Evolutionary conservation across 2,113 vertebrate genomes (phyloP), one percentile per base, ranked within the genome.

Genomic region (Corydoras maculifer): DNA sequence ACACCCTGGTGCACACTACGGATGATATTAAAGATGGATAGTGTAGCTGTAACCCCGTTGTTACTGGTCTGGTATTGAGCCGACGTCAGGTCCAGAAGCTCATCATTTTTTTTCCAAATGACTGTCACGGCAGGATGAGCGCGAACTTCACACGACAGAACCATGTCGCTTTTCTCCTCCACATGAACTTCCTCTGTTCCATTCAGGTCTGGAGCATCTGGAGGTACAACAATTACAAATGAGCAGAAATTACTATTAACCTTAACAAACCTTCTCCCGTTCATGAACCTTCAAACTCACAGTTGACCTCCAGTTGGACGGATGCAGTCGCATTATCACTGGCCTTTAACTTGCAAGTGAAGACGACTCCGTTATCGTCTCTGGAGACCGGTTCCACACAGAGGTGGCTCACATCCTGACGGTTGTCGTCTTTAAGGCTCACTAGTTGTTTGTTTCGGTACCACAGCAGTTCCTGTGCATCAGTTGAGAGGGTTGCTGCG

Each of bases 291-390:
- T 69, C 31, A 10, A 70, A 87, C 90, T 88, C 65, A 91, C 90
- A 89, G 62, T 64, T 83, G 80, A 91, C 87, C 5, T 87, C 63
- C 35, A 91, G 82, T 10, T 85, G 81, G 55, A 89, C 77, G 0
- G 88, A 88, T 35, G 62, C 72, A 0, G 62, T 82, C 1, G 62
- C 8, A 10, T 80, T 80, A 18, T 67, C 7, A 8, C 89, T 79
- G 5, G 53, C 64, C 5, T 65, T 69, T 14, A 84, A 73, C 68
- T 81, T 78, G 71, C 90, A 91, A 68, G 79, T 86, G 74, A 90
- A 91, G 9, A 63, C 84, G 66, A 76, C 87, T 0, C 65, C 78
- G 1, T 89, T 64, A 61, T 91, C 90, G 0, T 80, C 72, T 65
- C 66, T 4, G 65, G 75, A 77, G 14, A 87, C 68, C 0, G 89